A percentile compares a stretch with the other conserved stretches of the same genome.
Conservation (phyloP, 2,113 vertebrate species). For the Triplophysa dalaica region DNA sequence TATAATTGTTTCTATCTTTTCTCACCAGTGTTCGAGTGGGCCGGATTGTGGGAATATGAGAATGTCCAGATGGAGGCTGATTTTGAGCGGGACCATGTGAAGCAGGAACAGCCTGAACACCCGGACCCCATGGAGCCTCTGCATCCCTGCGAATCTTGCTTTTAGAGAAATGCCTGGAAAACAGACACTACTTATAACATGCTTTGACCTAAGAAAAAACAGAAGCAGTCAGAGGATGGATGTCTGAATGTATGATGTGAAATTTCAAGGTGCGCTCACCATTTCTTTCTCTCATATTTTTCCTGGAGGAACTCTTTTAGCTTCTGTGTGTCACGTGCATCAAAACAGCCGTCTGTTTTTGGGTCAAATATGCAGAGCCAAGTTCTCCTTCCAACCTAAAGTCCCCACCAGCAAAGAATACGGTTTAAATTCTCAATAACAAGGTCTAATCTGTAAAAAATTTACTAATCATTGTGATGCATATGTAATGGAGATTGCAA, state of each 20-base stretch:
- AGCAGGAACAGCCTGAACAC: conserved; percentile 71
- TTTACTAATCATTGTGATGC: neutral
- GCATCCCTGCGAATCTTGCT: conserved; percentile 73
- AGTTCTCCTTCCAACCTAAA: conserved; percentile 83
- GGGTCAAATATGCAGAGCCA: conserved; percentile 87
- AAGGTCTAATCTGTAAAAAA: neutral
- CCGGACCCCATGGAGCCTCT: conserved; percentile 73
- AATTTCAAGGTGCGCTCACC: conserved; percentile 69
- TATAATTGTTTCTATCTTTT: neutral
- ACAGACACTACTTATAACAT: neutral
- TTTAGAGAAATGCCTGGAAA: conserved; percentile 83
- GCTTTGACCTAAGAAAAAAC: neutral
- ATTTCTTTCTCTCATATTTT: conserved; percentile 91
- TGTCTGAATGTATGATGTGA: neutral
- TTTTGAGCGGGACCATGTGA: conserved; percentile 68
- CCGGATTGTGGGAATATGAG: conserved; percentile 69
- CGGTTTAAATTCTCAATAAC: neutral
- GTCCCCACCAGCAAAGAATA: conserved; percentile 2
- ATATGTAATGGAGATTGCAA: too few species aligned
- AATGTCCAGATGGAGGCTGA: conserved; percentile 59
- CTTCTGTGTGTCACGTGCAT: conserved; percentile 86
- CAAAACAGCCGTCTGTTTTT: conserved; percentile 79
- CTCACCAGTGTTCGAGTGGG: conserved; percentile 72
- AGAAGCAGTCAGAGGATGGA: too few species aligned
- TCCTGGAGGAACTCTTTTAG: conserved; percentile 92